Base-by-base conservation (phyloP, 1,140 invertebrate species). In the Drosophila azteca region DNA sequence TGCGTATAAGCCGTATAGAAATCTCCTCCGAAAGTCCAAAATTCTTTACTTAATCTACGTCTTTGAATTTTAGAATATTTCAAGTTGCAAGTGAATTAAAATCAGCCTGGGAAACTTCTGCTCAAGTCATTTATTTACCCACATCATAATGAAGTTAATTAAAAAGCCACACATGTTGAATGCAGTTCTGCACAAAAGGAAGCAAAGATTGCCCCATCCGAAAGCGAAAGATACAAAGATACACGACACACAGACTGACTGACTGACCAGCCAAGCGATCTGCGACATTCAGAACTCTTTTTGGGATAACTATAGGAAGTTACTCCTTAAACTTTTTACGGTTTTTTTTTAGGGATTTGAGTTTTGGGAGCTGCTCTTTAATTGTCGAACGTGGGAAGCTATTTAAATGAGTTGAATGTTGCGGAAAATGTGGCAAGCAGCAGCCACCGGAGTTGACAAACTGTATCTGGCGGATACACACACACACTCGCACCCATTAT, bases 141-240 rank as follows among this genome's bases (percentile, higher is more conserved):
- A 70, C 68, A 61, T 51, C 77, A 64, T 73, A 81, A 90, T 85
- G 74, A 77, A 90, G 68, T 82, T 70, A 90, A 89, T 90, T 89
- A 81, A 89, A 89, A 85, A 66, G 84, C 84, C 84, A 90, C 85
- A 89, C 84, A 89, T 80, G 85, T 81, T 75, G 84, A 70, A 70
- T 70, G 58, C 65, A 69, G 58, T 69, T 69, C 68, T 74, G 62
- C 60, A 58, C 63, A 84, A 75, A 39, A 75, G 51, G 50, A 65
- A 58, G 46, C 24, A 51, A 70, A 71, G 63, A 13, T 31, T 41
- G 31, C 31, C 44, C 63, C 44, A 41, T 8, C 22, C 26, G 8
- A 55, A 46, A 61, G 60, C 31, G 64, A 55, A 57, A 79, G 54
- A 79, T 49, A 67, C 75, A 59, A 26, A 60, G 65, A 70, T 75